Evolutionary conservation across 2,888 invertebrate genomes (phyloP).

Genomic region (Microplitis deprimator): DNA sequence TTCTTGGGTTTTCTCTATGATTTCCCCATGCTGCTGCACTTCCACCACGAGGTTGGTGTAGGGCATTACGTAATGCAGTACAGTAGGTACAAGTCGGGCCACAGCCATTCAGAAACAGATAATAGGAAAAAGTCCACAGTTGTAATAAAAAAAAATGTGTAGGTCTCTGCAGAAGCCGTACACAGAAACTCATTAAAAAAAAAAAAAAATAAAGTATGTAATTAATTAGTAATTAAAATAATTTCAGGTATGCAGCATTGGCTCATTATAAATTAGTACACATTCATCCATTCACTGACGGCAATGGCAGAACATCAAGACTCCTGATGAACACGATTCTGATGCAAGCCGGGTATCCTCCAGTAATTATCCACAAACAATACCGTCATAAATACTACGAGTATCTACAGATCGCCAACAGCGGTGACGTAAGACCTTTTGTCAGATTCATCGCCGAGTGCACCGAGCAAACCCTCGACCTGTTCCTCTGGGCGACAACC

Average conservation of each 20-base stretch:
- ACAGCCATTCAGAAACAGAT: too few species aligned
- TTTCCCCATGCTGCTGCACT: background rate
- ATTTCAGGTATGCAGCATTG: conserved; percentile 87
- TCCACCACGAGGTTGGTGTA: too few species aligned
- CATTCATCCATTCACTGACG: conserved; percentile 97
- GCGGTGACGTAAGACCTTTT: conserved; percentile 95
- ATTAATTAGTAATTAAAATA: background rate
- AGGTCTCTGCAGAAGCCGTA: too few species aligned
- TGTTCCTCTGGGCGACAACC: conserved; percentile 88
- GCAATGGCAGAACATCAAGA: conserved; percentile 95
- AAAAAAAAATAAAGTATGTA: too few species aligned
- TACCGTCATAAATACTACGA: conserved; percentile 89
- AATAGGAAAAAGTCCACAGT: too few species aligned
- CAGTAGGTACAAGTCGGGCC: too few species aligned
- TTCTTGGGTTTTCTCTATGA: background rate
- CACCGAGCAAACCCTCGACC: conserved; percentile 89
- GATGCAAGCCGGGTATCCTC: conserved; percentile 96
- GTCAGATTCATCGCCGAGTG: conserved; percentile 95
- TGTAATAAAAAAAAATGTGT: too few species aligned
- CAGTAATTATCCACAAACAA: conserved; percentile 93
- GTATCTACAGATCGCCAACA: conserved; percentile 90
- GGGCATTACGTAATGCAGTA: too few species aligned
- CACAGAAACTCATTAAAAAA: too few species aligned
- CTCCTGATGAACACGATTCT: conserved; percentile 96
- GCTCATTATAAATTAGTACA: conserved; percentile 97